Percentiles rank a stretch among this genome's conserved stretches.
Evolutionary conservation across 2,797 vertebrate species (phyloP).

Genomic region (Poecilia gillii): DNA sequence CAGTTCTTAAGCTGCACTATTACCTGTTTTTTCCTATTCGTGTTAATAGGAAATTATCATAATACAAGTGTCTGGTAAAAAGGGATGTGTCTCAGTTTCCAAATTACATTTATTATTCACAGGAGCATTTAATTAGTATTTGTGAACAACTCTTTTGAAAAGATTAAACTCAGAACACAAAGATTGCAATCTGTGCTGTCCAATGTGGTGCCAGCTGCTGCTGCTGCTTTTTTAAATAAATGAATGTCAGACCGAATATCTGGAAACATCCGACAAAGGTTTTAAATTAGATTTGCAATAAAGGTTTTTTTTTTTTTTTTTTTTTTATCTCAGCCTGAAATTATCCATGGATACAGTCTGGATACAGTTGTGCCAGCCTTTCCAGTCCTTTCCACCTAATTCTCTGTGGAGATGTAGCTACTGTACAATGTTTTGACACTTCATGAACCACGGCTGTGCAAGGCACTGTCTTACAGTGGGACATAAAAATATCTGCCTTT

Average conservation of each 20-base stretch:
- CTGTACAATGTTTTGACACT: constrained; percentile 22
- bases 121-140: constrained; percentile 62
- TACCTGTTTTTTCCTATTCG: constrained; percentile 44
- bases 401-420: constrained; percentile 20
- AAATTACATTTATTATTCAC: constrained; percentile 51
- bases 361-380: constrained; percentile 19
- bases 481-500: constrained; percentile 24
- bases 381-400: constrained; percentile 25
- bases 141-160: constrained; percentile 46
- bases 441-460: constrained; percentile 16
- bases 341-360: constrained; percentile 30
- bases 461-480: constrained; percentile 14
- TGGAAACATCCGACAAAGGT: constrained; percentile 12
- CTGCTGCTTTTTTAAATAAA: constrained; percentile 36
- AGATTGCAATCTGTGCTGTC: constrained; percentile 35
- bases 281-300: constrained; percentile 39
- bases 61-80: constrained; percentile 39
- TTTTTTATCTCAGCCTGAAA: constrained; percentile 35
- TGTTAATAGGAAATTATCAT: constrained; percentile 51
- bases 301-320: neutral
- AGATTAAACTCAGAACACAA: constrained; percentile 42
- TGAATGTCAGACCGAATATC: constrained; percentile 33
- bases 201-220: constrained; percentile 28
- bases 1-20: constrained; percentile 25
- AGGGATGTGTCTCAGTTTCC: constrained; percentile 46